These are phyloP conservation scores for Emmelina monodactyla DNA, from an alignment of 2,888 invertebrate species.

Conservation along the genomic window DNA sequence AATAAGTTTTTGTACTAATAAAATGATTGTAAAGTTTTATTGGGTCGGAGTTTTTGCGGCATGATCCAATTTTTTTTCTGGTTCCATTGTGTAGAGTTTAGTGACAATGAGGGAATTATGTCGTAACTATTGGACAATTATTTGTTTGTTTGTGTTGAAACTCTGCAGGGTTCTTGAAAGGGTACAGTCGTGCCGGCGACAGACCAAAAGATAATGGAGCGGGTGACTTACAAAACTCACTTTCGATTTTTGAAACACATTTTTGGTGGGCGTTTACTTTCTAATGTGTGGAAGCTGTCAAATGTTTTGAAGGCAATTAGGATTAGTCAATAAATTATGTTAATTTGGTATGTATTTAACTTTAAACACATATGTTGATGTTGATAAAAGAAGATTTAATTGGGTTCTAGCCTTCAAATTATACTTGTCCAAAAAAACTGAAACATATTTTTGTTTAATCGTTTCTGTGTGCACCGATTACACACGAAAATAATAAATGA, in stretches of 20 bases:
- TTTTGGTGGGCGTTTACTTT: too few species aligned
- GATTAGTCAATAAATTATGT: not conserved
- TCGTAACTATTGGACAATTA: conserved; percentile 44
- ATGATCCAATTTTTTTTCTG: conserved; percentile 33
- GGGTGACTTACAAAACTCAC: conserved; percentile 9
- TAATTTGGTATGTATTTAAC: not conserved
- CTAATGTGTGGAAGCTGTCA: too few species aligned
- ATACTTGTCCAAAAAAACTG: too few species aligned
- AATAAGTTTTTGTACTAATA: conserved; percentile 56
- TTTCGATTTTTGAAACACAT: too few species aligned
- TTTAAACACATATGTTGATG: too few species aligned
- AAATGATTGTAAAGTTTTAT: conserved; percentile 31
- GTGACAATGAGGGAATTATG: conserved; percentile 36
- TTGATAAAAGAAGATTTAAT: too few species aligned
- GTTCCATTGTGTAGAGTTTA: not conserved
- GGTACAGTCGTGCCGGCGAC: conserved; percentile 23
- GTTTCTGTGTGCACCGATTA: too few species aligned
- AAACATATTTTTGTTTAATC: too few species aligned
- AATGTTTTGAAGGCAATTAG: too few species aligned
- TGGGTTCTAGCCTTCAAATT: too few species aligned
- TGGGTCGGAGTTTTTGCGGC: conserved; percentile 27
- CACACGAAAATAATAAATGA: too few species aligned
- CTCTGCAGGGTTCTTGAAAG: conserved; percentile 25
- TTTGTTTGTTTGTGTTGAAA: conserved; percentile 31
- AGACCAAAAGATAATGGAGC: conserved; percentile 7